Evolutionary conservation across 2,113 vertebrate genomes (phyloP).

Genomic region (Pollimyrus isidori): DNA sequence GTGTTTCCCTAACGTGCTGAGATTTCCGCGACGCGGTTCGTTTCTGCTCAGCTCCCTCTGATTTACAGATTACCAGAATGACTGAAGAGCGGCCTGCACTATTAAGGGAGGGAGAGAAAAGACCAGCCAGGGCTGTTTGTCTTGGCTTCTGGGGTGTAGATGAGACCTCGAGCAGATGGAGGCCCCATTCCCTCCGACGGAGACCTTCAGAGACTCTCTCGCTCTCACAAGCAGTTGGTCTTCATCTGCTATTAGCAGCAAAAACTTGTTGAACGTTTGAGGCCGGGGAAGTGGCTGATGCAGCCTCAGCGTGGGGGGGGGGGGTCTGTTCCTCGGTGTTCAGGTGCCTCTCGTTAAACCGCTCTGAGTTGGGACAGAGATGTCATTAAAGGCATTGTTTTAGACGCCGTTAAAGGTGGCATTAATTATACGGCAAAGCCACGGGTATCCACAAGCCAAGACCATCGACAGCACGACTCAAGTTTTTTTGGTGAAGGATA

Average conservation of each 20-base stretch:
- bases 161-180: constrained; percentile 10
- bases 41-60: constrained; percentile 2
- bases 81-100: constrained; percentile 7
- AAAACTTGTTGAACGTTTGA: background rate
- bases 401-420: background rate
- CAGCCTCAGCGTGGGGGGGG: background rate
- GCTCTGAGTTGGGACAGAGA: background rate
- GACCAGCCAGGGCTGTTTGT: constrained; percentile 15
- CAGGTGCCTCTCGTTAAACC: background rate
- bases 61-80: constrained; percentile 16
- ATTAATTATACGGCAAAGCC: background rate
- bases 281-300: background rate
- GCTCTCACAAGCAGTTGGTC: constrained; percentile 1
- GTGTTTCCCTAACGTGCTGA: constrained; percentile 13
- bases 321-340: background rate
- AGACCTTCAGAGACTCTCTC: background rate
- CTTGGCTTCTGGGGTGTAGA: constrained; percentile 7
- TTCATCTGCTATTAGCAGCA: constrained; percentile 7
- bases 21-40: background rate
- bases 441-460: background rate
- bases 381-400: background rate
- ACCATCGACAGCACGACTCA: background rate
- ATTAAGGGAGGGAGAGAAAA: background rate
- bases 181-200: background rate
- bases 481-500: background rate